A percentile compares a stretch with the other conserved stretches of the same genome.
Conservation (phyloP, 1,140 invertebrate genomes). For the Maconellicoccus hirsutus region DNA sequence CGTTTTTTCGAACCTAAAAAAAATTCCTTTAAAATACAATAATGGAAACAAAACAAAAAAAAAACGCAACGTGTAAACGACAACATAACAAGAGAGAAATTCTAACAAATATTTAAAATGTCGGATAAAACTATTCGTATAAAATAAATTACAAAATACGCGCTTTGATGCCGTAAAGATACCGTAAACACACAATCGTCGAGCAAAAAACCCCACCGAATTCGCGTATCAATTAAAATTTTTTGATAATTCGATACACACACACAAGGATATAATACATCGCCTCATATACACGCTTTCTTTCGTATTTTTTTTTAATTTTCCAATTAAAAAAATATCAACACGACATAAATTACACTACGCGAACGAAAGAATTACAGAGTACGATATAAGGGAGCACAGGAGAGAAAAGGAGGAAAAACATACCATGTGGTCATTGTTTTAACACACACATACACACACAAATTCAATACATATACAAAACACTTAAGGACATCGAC, state of each 20-base stretch:
- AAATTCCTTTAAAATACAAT: not conserved
- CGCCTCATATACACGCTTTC: too few relatives aligned
- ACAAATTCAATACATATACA: not conserved
- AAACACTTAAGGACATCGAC: not conserved
- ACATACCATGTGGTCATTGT: not conserved
- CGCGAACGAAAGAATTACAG: too few relatives aligned
- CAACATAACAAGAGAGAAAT: slow-evolving; percentile 4
- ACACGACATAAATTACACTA: too few relatives aligned
- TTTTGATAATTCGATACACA: too few relatives aligned
- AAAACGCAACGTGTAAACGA: not conserved
- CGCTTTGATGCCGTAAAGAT: too few relatives aligned
- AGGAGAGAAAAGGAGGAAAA: not conserved
- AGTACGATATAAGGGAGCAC: too few relatives aligned
- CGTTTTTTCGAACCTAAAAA: not conserved
- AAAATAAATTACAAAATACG: not conserved
- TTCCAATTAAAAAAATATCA: too few relatives aligned
- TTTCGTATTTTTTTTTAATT: too few relatives aligned
- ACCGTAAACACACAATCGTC: too few relatives aligned
- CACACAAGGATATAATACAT: too few relatives aligned
- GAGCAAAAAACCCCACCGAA: too few relatives aligned
- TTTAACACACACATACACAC: not conserved
- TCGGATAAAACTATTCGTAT: slow-evolving; percentile 2
- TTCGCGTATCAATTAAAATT: too few relatives aligned
- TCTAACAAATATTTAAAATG: slow-evolving; percentile 11
- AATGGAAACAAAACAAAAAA: not conserved